Base-by-base conservation (phyloP, 2,888 invertebrate species). In the Parnassius orleans region DNA sequence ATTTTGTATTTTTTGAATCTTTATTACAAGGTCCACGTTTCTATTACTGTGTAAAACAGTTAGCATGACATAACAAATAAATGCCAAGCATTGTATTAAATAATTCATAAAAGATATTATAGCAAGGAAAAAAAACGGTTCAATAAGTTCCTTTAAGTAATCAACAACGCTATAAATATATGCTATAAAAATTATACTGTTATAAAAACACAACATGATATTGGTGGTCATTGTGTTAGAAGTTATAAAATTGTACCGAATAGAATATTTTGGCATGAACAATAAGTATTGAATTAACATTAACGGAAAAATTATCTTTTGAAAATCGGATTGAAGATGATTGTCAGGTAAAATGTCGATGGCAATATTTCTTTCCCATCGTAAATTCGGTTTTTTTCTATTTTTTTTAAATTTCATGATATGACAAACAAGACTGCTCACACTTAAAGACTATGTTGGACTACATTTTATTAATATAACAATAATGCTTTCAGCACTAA, bases 291-390 rank as follows among this genome's bases (percentile, higher is more conserved):
- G 62, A 44, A 54, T 51, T 9, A 58, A 1, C 33, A 3, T 54
- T 33, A 62, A 58, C 1, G 62, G 58, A 10, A 54, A 54, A 15
- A 63, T 7, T 46, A 58, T 19, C 50, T 50, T 58, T 10, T 54
- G 50, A n/a, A 57, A n/a, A 43, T 50, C 43, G 2, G 11, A 10
- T 9, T 50, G 44, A 54, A 62, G 24, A 33, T 57, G 42, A 51
- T 62, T 51, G 33, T 50, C 14, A 12, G 15, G 42, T n/a, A 44
- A 1, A n/a, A 57, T 53, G 3, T 57, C 57, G 9, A 41, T 2
- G 1, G 9, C 1, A 9, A 15, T 10, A 9, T 48, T 48, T 14
- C 14, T 14, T 48, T 48, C 9, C 43, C 1, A 10, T 11, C 33
- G 3, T 2, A 43, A 3, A 10, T 14, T 14, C 0, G 48, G 0